A percentile compares a stretch with the other conserved stretches of the same genome.
Conservation (phyloP, 2,797 vertebrate genomes). For the Tadarida brasiliensis region DNA sequence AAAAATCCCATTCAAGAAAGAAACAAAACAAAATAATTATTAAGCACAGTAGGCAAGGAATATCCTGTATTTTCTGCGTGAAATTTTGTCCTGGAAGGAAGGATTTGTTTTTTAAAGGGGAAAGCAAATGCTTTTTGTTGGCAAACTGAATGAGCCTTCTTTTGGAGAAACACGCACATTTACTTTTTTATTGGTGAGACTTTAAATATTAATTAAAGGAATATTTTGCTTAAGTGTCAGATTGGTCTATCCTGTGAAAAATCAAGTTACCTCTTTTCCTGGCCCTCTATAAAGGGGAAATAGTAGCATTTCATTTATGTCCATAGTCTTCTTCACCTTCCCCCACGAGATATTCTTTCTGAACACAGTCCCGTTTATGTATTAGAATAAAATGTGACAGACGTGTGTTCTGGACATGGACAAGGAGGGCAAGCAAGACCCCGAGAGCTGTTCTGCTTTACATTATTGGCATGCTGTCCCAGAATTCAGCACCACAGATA, state of each 20-base stretch:
- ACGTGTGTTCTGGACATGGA: too few species aligned
- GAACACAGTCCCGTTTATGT: neutral
- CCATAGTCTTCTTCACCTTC: neutral
- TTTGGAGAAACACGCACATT: neutral
- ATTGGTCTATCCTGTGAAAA: neutral
- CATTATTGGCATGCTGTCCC: rapidly evolving
- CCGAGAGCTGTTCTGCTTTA: neutral
- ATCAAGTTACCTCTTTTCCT: neutral
- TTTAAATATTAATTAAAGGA: neutral
- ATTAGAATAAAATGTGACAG: neutral
- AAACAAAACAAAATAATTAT: neutral
- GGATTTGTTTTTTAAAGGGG: neutral
- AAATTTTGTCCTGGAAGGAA: neutral
- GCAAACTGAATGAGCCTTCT: neutral
- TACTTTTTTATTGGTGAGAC: constrained; percentile 19
- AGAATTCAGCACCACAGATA: constrained; percentile 70
- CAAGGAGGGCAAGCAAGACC: neutral
- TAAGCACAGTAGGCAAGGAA: neutral
- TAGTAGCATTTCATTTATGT: neutral
- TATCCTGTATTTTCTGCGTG: neutral
- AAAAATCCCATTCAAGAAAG: neutral
- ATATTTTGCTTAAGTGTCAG: constrained; percentile 55
- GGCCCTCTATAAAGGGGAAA: neutral
- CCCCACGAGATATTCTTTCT: neutral
- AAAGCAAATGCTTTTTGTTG: neutral